Base-by-base conservation (phyloP, 2,113 vertebrate genomes). In the Aldabrachelys gigantea region DNA sequence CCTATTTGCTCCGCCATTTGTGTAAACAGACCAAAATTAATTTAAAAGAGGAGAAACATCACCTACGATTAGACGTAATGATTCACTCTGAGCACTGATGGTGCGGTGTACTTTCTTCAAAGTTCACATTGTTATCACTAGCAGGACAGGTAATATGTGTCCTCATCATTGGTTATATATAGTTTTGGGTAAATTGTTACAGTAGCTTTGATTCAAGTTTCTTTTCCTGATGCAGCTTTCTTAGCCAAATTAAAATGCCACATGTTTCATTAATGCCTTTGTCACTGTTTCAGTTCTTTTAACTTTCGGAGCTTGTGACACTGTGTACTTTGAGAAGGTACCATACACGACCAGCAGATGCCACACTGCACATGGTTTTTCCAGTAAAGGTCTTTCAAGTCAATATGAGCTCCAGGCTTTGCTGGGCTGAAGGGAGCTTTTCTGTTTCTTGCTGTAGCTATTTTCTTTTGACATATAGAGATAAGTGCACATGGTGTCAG, bases 301-400 rank as follows among this genome's bases (percentile, higher is more conserved):
- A 82, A 44, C 24, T 92, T 78, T 85, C 86, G 82, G 59, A 84
- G 81, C 59, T 80, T 0, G 1, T 62, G 78, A 62, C 92, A 75
- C 5, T 86, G 35, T 25, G 2, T 87, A 49, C 94, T 97, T 94
- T 65, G 96, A 95, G 87, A 94, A 95, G 80, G 62, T 52, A 93
- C 90, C 95, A 92, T 92, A 95, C 62, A 89, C 35, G 29, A 86
- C 31, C 84, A 56, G 0, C 88, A 92, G 4, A 59, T 24, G 84
- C 62, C 44, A 88, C 95, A 94, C 16, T 92, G 38, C 27, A 82
- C 69, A 92, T 88, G 87, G 82, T 79, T 35, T 91, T 97, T 96
- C 93, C 94, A 93, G 96, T 96, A 96, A 96, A 97, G 89, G 85
- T 82, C 92, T 91, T 94, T 88, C 87, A 93, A 90, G 95, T 89